A percentile compares a stretch with the other conserved stretches of the same genome.
These are phyloP conservation scores for Diacarnus erythraeanus DNA, from an alignment of 37 sponge, comb jelly and placozoan species.

Conservation along the genomic window DNA sequence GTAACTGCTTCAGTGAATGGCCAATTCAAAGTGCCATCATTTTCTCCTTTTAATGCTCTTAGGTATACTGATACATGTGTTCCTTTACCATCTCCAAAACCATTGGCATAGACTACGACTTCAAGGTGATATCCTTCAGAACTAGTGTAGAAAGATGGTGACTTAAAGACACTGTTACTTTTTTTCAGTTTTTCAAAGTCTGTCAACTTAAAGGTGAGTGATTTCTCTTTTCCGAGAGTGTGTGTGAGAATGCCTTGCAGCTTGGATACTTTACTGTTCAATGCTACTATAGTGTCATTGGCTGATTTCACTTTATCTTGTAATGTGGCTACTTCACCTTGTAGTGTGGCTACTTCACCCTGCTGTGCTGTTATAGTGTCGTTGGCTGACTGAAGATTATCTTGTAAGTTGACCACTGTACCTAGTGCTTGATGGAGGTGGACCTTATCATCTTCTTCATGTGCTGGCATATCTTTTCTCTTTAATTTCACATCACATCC, in stretches of 20 bases:
- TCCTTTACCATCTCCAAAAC: not conserved
- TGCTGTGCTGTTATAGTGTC: not conserved
- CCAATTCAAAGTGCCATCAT: not conserved
- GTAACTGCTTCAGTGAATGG: not conserved
- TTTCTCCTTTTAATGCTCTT: not conserved
- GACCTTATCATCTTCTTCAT: slow-evolving; percentile 12
- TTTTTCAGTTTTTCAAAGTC: not conserved
- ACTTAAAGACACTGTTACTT: not conserved
- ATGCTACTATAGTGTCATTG: not conserved
- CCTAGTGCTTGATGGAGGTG: not conserved
- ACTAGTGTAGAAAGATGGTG: not conserved
- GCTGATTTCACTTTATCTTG: not conserved
- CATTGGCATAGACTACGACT: not conserved
- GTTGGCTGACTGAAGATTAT: not conserved
- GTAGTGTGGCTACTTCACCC: not conserved
- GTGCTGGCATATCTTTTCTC: not conserved
- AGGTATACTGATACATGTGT: not conserved
- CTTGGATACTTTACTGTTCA: not conserved
- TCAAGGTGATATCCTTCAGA: not conserved
- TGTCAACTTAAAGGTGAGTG: not conserved
- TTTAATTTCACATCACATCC: slow-evolving; percentile 7
- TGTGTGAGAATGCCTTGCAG: not conserved
- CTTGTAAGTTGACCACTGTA: not conserved
- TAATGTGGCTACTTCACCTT: not conserved
- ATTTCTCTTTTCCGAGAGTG: not conserved